Conservation (phyloP, 2,888 invertebrate genomes). For the Aphidoletes aphidimyza region DNA sequence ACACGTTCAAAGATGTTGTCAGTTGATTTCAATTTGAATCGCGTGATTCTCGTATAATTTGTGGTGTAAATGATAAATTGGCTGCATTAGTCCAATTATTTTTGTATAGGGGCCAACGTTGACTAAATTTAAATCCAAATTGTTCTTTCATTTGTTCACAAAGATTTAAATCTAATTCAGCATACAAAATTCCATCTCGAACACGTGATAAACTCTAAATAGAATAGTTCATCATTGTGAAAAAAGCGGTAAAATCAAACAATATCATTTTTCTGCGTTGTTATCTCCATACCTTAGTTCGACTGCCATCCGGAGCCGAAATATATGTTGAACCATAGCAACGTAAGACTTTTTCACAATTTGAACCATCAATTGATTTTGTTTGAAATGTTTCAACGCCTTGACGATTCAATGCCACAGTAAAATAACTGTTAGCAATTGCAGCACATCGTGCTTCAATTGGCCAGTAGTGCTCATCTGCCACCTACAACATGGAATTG, state of each 20-base stretch:
- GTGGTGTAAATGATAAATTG: not conserved
- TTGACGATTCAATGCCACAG: slow-evolving; percentile 92
- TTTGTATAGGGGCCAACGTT: slow-evolving; percentile 67
- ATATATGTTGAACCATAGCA: slow-evolving; percentile 93
- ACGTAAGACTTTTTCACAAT: slow-evolving; percentile 78
- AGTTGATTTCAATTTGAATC: not conserved
- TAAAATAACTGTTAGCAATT: slow-evolving; percentile 93
- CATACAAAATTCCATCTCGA: slow-evolving; percentile 85
- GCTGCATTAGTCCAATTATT: not conserved
- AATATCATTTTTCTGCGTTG: slow-evolving; percentile 57
- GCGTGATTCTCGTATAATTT: not conserved
- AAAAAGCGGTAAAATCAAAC: not conserved
- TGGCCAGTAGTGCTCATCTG: slow-evolving; percentile 89
- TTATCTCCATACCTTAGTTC: slow-evolving; percentile 69
- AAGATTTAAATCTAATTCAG: slow-evolving; percentile 91
- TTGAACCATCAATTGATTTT: slow-evolving; percentile 87
- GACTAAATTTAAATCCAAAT: slow-evolving; percentile 98
- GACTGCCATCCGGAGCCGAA: slow-evolving; percentile 69
- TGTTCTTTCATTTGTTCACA: slow-evolving; percentile 92
- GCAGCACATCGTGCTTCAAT: slow-evolving; percentile 96
- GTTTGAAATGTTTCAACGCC: slow-evolving; percentile 85
- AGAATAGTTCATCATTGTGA: not conserved
- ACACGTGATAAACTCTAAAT: slow-evolving; percentile 76
- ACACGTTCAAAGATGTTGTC: not conserved
- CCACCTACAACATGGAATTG: not conserved